phyloP scores from a whole-genome alignment of 2,113 vertebrate genomes.

The Sander lucioperca region DNA sequence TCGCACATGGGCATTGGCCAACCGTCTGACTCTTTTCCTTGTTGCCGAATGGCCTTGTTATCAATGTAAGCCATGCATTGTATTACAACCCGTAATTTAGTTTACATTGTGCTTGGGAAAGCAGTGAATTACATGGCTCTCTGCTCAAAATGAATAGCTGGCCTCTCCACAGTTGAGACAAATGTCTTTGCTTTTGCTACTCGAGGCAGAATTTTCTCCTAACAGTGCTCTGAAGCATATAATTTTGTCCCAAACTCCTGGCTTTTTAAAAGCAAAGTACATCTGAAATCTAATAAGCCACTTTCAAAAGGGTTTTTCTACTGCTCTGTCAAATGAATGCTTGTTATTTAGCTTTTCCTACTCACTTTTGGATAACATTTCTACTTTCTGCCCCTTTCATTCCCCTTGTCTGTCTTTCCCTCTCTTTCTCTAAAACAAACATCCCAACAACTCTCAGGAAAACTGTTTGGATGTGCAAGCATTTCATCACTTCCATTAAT shows the following conservation, averaged over 20 bases:
- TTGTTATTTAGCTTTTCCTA: constrained; percentile 54
- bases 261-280: constrained; percentile 71
- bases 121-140: constrained; percentile 76
- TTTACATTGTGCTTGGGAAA: constrained; percentile 74
- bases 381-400: constrained; percentile 20
- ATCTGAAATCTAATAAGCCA: constrained; percentile 79
- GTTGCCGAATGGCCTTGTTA: constrained; percentile 69
- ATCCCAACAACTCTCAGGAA: constrained; percentile 60
- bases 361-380: constrained; percentile 49
- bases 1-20: constrained; percentile 39
- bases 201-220: constrained; percentile 75
- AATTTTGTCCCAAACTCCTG: constrained; percentile 75
- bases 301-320: constrained; percentile 65
- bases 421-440: constrained; percentile 63
- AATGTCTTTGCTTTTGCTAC: constrained; percentile 75
- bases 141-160: constrained; percentile 72
- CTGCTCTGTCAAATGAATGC: constrained; percentile 54
- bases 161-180: constrained; percentile 72
- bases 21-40: constrained; percentile 58
- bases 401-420: constrained; percentile 59
- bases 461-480: constrained; percentile 38
- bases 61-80: constrained; percentile 76
- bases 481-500: constrained; percentile 77
- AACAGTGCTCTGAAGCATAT: constrained; percentile 74
- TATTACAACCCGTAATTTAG: constrained; percentile 81